Evolutionary conservation across 2,888 invertebrate species (phyloP).

Genomic region (Conchocele bisecta): DNA sequence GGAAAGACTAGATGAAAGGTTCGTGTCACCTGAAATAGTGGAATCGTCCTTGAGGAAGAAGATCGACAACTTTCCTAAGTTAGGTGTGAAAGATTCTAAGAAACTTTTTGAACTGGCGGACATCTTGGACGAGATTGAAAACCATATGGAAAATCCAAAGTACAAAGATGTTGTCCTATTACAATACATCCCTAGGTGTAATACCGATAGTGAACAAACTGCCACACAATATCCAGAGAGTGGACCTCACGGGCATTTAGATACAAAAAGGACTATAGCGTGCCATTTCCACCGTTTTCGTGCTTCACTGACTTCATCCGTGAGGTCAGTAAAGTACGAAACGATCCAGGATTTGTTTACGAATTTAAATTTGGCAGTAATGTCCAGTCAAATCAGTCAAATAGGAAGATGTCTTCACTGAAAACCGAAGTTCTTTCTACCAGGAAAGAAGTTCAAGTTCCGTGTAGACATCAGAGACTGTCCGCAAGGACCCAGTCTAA

Average conservation of each 20-base stretch:
- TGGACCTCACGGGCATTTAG: constrained; percentile 33
- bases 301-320: constrained; percentile 47
- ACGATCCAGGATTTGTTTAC: constrained; percentile 48
- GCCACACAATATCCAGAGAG: constrained; percentile 26
- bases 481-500: too few species aligned
- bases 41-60: background rate
- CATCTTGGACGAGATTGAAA: constrained; percentile 12
- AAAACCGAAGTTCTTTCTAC: too few species aligned
- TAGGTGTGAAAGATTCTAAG: background rate
- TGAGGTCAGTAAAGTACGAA: constrained; percentile 32
- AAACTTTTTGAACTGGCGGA: constrained; percentile 9
- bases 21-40: background rate
- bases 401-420: too few species aligned
- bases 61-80: background rate
- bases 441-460: too few species aligned
- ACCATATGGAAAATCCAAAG: constrained; percentile 8
- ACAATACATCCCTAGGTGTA: constrained; percentile 18
- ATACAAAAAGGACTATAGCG: constrained; percentile 41
- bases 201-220: constrained; percentile 31
- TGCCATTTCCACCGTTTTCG: constrained; percentile 54
- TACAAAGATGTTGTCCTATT: constrained; percentile 15
- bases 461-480: too few species aligned
- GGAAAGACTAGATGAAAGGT: background rate
- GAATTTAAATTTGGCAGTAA: too few species aligned
- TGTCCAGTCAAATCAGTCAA: too few species aligned